Evolutionary conservation across 2,888 invertebrate genomes (phyloP), one percentile per base, ranked within the genome.

Genomic region (Limulus polyphemus): DNA sequence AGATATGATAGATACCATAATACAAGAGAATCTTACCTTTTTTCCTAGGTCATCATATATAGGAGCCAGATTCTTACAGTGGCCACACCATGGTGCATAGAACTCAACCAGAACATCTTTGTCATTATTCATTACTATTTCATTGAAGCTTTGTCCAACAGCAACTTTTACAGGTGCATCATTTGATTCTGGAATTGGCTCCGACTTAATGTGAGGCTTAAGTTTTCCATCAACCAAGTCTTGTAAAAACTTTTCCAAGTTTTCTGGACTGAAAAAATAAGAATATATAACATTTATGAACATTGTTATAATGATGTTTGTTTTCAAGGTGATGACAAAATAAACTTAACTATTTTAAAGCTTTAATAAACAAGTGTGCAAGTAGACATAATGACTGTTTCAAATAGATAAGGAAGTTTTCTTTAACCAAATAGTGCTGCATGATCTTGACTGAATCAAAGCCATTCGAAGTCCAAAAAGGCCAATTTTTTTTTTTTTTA

Each of bases 41-140:
- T 86, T 85, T 51, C 90, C 99, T 49, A 99, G 81, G 77, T 99
- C 95, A 64, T 97, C 95, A 78, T 83, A 99, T 60, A 90, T 82
- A 17, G 99, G 99, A 2, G 90, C 83, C 57, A 99, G 81, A 77
- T 89, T 90, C 79, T 99, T 98, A 81, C 99, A 99, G 75, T 99
- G 98, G 70, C 98, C 97, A 77, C 94, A 95, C 97, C 97, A 98
- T 1, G 97, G 97, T 49, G 98, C 98, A 78, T 99, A 99, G 81
- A 99, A 99, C 79, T 99, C 98, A 70, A 99, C 83, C 55, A 99
- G 82, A 3, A 91, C 90, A 76, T 99, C 99, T 74, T 92, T 88
- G 49, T 82, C 88, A 71, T 90, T 88, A 75, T 98, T 88, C 2
- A 84, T 85, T 1, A 99, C 92, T 62, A 95, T 80, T 61, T 97